Percentiles rank a stretch among this genome's conserved stretches.
These are phyloP conservation scores for Synodontis membranacea DNA, from an alignment of 2,113 vertebrate genomes.

Conservation along the genomic window DNA sequence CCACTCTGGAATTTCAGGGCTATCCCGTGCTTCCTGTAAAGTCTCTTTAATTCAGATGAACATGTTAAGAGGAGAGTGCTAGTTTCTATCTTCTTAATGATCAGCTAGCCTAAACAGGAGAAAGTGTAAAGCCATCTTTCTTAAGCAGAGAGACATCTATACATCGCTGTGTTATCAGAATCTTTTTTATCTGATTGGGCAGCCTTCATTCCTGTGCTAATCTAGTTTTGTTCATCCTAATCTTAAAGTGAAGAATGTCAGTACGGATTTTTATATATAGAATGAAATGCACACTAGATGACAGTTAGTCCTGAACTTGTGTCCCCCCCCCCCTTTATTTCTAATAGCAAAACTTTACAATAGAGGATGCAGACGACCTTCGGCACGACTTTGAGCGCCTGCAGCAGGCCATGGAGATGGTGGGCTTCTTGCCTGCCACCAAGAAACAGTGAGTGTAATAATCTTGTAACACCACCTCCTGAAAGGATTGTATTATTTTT, in stretches of 20 bases:
- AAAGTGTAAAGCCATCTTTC: background rate
- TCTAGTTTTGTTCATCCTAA: background rate
- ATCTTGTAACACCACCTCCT: background rate
- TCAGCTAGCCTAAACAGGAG: background rate
- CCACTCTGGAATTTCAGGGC: background rate
- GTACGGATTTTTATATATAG: background rate
- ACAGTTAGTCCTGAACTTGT: background rate
- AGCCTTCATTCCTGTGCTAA: background rate
- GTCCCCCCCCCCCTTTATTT: background rate
- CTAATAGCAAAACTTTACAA: slow-evolving; percentile 92
- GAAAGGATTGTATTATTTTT: too few species aligned
- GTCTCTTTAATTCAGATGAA: background rate
- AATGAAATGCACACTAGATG: too few species aligned
- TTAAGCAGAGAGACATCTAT: background rate
- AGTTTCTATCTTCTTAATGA: background rate
- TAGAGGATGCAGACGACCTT: slow-evolving; percentile 94
- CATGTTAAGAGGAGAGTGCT: background rate
- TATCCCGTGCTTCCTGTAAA: background rate
- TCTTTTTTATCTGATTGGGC: background rate
- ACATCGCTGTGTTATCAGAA: background rate
- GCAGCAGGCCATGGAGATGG: slow-evolving; percentile 99
- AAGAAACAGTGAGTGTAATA: slow-evolving; percentile 86
- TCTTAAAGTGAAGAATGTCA: background rate
- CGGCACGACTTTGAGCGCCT: slow-evolving; percentile 92
- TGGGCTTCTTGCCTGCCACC: slow-evolving; percentile 93